phyloP scores from a whole-genome alignment of 2,888 invertebrate species.

The Mechanitis mazaeus region DNA sequence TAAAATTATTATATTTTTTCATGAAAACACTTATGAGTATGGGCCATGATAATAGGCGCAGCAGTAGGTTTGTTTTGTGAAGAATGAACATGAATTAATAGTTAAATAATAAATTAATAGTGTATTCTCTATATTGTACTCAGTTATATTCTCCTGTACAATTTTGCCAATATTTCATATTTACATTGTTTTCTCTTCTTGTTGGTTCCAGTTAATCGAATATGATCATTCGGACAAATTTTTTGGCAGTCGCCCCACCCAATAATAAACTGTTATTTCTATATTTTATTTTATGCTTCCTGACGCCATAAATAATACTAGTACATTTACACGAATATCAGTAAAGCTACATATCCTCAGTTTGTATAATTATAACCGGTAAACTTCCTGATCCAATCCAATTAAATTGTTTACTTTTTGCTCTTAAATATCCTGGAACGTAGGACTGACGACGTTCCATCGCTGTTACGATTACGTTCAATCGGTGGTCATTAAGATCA shows the following conservation, averaged over 20 bases:
- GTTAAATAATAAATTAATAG: no score
- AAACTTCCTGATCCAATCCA: no score
- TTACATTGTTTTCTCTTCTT: background rate
- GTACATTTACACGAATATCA: background rate
- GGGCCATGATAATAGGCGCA: no score
- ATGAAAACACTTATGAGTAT: no score
- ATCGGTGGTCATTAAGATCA: slow-evolving; percentile 10
- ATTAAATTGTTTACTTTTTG: no score
- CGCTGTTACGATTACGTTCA: slow-evolving; percentile 1
- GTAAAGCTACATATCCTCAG: background rate
- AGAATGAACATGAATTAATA: no score
- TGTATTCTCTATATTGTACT: no score
- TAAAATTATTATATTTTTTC: no score
- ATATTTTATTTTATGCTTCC: slow-evolving; percentile 4
- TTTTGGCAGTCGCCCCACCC: slow-evolving; percentile 5
- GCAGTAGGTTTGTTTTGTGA: no score
- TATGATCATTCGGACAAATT: background rate
- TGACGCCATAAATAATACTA: slow-evolving; percentile 1
- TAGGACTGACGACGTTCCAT: background rate
- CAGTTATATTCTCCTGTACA: no score
- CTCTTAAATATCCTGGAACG: no score
- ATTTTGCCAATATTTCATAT: background rate
- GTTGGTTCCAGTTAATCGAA: slow-evolving; percentile 1
- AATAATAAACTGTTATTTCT: slow-evolving; percentile 5
- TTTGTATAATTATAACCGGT: no score